Evolutionary conservation across 2,888 invertebrate genomes (phyloP).

Genomic region (Spatulosminthurus flaviceps): DNA sequence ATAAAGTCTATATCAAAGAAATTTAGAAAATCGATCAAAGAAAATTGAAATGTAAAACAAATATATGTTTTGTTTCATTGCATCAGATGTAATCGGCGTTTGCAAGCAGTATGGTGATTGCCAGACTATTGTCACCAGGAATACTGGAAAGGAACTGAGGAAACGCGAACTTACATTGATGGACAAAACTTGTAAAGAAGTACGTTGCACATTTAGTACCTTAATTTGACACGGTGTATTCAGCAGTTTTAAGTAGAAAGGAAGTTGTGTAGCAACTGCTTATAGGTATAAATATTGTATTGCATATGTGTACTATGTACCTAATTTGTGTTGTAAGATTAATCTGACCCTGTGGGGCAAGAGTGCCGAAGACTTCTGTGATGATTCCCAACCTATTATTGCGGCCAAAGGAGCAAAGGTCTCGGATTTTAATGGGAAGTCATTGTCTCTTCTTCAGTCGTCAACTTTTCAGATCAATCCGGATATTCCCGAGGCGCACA

Average conservation of each 20-base stretch:
- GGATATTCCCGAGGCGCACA: constrained; percentile 85
- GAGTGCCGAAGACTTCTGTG: constrained; percentile 86
- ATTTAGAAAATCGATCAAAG: no score
- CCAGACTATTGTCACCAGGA: constrained; percentile 76
- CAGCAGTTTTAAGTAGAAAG: no score
- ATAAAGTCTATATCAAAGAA: no score
- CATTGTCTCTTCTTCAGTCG: constrained; percentile 60
- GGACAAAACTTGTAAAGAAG: constrained; percentile 81
- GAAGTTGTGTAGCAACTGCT: no score
- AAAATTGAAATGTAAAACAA: no score
- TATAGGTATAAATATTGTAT: no score
- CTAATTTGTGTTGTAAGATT: constrained; percentile 69
- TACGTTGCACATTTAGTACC: constrained; percentile 65
- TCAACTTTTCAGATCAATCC: constrained; percentile 79
- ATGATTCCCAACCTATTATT: constrained; percentile 79
- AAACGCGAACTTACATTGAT: constrained; percentile 90
- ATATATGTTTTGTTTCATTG: background rate
- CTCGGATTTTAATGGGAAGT: constrained; percentile 85
- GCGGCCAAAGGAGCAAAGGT: constrained; percentile 85
- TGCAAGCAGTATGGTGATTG: constrained; percentile 79
- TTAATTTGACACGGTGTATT: no score
- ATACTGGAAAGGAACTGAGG: constrained; percentile 82
- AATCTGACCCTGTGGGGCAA: constrained; percentile 90
- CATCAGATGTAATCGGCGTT: constrained; percentile 86
- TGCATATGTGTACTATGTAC: no score